A percentile compares a stretch with the other conserved stretches of the same genome.
phyloP scores from a whole-genome alignment of 2,113 vertebrate genomes.

The Origma solitaria region DNA sequence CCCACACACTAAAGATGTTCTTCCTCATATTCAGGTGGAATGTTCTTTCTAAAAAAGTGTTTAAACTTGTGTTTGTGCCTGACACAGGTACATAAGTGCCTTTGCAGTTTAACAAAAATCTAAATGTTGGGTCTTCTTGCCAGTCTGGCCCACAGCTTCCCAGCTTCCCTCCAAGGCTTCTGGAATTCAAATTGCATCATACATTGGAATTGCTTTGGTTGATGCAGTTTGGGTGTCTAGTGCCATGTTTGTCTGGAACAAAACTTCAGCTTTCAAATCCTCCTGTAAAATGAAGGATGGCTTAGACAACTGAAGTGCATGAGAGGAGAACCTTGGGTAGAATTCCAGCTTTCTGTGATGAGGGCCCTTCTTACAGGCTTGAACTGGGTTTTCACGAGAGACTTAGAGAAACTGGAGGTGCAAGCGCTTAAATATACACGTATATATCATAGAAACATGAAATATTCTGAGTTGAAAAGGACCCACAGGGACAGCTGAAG shows the following conservation, averaged over 20 bases:
- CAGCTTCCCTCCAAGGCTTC: background rate
- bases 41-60: background rate
- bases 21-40: background rate
- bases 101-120: background rate
- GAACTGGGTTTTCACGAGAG: background rate
- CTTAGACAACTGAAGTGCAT: background rate
- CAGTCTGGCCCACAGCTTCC: background rate
- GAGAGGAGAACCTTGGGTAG: background rate
- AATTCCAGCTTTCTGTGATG: background rate
- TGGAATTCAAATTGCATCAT: background rate
- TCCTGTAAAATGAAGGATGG: background rate
- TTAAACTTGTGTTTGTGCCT: background rate
- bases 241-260: background rate
- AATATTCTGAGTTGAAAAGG: background rate
- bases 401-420: background rate
- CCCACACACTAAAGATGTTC: background rate
- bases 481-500: background rate
- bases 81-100: background rate
- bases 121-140: background rate
- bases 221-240: background rate
- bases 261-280: background rate
- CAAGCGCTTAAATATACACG: background rate
- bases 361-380: background rate
- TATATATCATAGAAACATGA: accelerated
- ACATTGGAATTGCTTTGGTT: background rate